Base-by-base conservation (phyloP, 2,113 vertebrate species). In the Microcebus griseorufus region DNA sequence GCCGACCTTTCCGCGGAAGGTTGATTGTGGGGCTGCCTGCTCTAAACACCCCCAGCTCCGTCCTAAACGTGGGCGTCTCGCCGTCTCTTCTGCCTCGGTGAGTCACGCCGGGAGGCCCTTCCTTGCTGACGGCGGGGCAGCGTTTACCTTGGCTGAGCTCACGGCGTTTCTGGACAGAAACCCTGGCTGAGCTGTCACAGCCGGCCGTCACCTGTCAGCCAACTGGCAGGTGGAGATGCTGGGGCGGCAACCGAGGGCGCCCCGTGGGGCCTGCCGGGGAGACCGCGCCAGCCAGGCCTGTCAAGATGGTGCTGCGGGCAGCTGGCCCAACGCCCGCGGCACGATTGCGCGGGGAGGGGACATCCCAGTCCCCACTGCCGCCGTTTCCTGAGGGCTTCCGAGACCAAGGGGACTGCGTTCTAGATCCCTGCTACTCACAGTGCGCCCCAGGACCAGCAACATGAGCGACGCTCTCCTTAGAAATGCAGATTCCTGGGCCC, bases 141-240 rank as follows among this genome's bases (percentile, higher is more conserved):
- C 80, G 88, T 97, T 97, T 97, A 96, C 95, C 95, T 97, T 97
- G 96, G 95, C 96, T 72, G 92, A 93, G 90, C 90, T 93, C 58
- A 76, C 69, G 96, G 75, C 7, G 4, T 69, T 89, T 97, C 97
- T 97, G 95, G 92, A 96, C 95, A 95, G 87, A 76, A 96, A 53
- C 64, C 95, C 89, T 3, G 22, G 84, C 95, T 95, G 73, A 97
- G 93, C 90, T 95, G 75, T 97, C 94, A 97, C 96, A 87, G 34
- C 87, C 22, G 2, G 83, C 90, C 11, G 1, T 95, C 95, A 96
- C 92, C 94, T 92, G 95, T 95, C 95, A 96, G 95, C 94, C 92
- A 95, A 80, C 51, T 97, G 97, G 97, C 97, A 93, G 92, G 82
- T 80, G 79, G 75, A 64, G 60, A 92, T 58, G 86, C 95, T 27